Percentiles rank a stretch among this genome's conserved stretches.
These are phyloP conservation scores for Prorops nasuta DNA, from an alignment of 1,140 invertebrate genomes.

Conservation along the genomic window DNA sequence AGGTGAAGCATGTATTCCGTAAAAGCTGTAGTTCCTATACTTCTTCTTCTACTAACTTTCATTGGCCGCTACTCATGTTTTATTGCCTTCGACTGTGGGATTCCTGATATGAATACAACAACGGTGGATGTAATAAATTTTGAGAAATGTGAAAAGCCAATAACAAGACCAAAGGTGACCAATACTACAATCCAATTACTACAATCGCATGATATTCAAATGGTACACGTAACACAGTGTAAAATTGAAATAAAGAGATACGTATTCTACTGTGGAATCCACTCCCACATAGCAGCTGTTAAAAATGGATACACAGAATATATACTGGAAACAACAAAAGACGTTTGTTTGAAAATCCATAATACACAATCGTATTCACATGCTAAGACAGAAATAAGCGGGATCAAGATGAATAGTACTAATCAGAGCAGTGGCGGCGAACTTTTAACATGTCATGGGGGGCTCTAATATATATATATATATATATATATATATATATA, in stretches of 20 bases:
- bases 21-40: too few relatives aligned
- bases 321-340: not conserved
- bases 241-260: not conserved
- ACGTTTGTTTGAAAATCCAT: not conserved
- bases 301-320: not conserved
- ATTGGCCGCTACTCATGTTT: too few relatives aligned
- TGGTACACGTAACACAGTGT: not conserved
- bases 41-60: too few relatives aligned
- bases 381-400: not conserved
- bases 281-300: not conserved
- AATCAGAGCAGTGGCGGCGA: too few relatives aligned
- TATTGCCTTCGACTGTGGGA: not conserved
- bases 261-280: not conserved
- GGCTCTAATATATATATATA: too few relatives aligned
- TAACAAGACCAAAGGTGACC: not conserved
- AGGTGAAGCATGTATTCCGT: too few relatives aligned
- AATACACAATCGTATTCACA: not conserved
- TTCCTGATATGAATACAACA: not conserved
- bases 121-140: not conserved
- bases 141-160: not conserved
- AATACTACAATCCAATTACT: not conserved
- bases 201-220: not conserved
- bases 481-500: not conserved
- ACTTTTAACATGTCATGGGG: too few relatives aligned
- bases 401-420: not conserved